Percentiles rank a stretch among this genome's conserved stretches.
Conservation (phyloP, 2,113 vertebrate species). For the Promerops cafer region DNA sequence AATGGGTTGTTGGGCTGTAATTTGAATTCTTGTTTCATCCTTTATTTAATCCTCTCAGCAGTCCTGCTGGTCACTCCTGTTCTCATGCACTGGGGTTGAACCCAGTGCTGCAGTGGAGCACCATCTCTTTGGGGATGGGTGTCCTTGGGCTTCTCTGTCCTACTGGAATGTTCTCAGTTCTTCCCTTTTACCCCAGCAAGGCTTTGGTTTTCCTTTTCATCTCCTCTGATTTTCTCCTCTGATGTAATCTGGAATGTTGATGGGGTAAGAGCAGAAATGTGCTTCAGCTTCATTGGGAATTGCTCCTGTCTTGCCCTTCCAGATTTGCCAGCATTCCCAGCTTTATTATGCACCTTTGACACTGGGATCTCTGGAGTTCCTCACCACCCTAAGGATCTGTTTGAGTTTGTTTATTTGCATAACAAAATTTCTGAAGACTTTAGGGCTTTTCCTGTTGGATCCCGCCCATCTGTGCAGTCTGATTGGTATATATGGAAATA, state of each 20-base stretch:
- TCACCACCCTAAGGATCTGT: neutral
- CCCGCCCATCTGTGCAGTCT: neutral
- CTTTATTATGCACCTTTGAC: neutral
- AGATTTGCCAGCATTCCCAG: neutral
- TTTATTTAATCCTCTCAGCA: neutral
- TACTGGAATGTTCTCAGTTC: neutral
- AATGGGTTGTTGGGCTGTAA: neutral
- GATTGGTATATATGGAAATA: neutral
- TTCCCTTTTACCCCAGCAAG: neutral
- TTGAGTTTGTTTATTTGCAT: neutral
- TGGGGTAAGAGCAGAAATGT: neutral
- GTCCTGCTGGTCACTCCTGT: neutral
- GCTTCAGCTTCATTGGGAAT: neutral
- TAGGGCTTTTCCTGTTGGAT: neutral
- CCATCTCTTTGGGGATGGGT: neutral
- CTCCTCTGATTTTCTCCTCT: neutral
- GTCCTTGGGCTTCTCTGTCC: neutral
- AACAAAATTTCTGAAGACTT: neutral
- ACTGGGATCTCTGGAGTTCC: neutral
- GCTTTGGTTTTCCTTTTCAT: neutral
- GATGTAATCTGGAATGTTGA: neutral
- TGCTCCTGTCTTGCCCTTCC: neutral
- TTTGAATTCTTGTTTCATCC: neutral
- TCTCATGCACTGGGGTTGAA: rapidly evolving
- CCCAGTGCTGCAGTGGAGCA: neutral